Evolutionary conservation across 2,888 invertebrate species (phyloP), one percentile per base, ranked within the genome.

Genomic region (Tachina grossa): DNA sequence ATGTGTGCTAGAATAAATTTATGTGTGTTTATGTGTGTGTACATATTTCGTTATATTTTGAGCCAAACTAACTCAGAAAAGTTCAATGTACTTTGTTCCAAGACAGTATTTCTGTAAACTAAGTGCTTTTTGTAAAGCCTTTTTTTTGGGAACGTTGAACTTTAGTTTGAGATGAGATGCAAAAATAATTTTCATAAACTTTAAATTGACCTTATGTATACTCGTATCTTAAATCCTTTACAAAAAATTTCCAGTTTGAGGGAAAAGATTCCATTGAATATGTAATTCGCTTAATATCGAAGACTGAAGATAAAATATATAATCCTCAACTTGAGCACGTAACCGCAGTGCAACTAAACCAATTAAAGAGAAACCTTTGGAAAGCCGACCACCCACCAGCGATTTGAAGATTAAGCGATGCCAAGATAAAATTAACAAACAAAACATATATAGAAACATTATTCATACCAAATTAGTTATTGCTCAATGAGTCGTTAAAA

Each of bases 381-480:
- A 49, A 43, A 74, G 19, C 14, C 14, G 22, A 45, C 57, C 49
- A 31, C 22, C 10, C 49, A 31, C 16, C 10, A 65, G 16, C 31
- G 31, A 8, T 41, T 22, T 22, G 11, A 39, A 39, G 14, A 69
- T 13, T 61, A 43, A 61, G 16, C 39, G 51, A 14, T n/a, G 55
- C n/a, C 61, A 16, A 39, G 49, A 63, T 22, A 43, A 61, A 68
- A 63, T 49, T 9, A 65, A 55, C 16, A 19, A 22, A 51, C 16
- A 19, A 22, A 51, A 65, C 59, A 31, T 9, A 39, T 59, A 55
- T 43, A 59, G 65, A 71, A 39, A 51, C 82, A 89, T 91, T 91
- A 91, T 90, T 91, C 89, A 92, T 91, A 88, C 88, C 87, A 87
- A 88, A 92, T 92, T 92, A 91, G 90, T 89, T 89, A 92, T 92